Conservation (phyloP, 2,888 invertebrate genomes). For the Lycocerus yunnanus region DNA sequence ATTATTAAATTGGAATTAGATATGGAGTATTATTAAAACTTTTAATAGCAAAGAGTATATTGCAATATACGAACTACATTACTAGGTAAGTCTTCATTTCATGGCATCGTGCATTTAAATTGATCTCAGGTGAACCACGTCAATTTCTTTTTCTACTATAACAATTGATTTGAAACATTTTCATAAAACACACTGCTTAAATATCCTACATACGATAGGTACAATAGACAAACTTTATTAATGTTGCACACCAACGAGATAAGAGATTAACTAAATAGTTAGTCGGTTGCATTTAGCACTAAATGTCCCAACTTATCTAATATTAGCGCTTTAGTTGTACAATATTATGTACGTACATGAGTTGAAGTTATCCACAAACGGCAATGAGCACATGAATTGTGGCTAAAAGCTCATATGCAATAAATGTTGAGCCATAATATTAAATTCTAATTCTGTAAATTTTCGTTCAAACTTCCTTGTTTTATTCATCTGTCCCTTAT, state of each 20-base stretch:
- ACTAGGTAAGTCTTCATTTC: too few relatives aligned
- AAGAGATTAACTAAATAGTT: conserved; percentile 30
- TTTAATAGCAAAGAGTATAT: too few relatives aligned
- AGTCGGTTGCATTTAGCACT: conserved; percentile 28
- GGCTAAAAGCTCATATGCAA: not conserved
- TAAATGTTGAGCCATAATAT: not conserved
- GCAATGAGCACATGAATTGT: not conserved
- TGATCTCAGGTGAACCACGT: not conserved
- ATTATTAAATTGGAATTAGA: too few relatives aligned
- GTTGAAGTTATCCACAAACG: not conserved
- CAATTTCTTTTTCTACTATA: not conserved
- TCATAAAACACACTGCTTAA: not conserved
- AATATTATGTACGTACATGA: not conserved
- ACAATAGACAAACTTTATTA: not conserved
- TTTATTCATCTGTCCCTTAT: too few relatives aligned
- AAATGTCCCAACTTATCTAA: conserved; percentile 16
- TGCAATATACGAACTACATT: too few relatives aligned
- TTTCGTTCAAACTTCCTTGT: not conserved
- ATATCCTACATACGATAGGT: not conserved
- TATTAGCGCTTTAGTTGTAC: conserved; percentile 7
- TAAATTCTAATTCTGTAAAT: not conserved
- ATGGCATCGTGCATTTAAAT: not conserved
- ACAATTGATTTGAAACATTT: not conserved
- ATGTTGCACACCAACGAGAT: conserved; percentile 8
- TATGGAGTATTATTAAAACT: too few relatives aligned